Conservation (phyloP, 2,113 vertebrate species). For the Pogonocichla stellata region DNA sequence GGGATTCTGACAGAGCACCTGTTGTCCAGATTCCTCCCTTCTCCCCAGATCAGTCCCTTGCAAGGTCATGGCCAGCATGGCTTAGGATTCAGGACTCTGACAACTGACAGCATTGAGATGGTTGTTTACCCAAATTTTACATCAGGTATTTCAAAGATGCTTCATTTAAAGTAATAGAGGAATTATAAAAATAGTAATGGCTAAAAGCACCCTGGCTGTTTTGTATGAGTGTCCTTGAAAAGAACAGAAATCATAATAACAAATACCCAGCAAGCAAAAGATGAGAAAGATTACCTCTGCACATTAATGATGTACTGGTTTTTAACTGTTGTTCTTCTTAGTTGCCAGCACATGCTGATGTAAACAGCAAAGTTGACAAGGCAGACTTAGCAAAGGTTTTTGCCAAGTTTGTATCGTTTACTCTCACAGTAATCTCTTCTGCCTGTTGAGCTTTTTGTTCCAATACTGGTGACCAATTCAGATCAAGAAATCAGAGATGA, state of each 20-base stretch:
- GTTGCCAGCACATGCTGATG: not conserved
- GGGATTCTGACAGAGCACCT: slow-evolving; percentile 43
- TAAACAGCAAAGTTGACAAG: not conserved
- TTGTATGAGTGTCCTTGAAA: not conserved
- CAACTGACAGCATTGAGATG: rapidly evolving
- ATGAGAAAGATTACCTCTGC: not conserved
- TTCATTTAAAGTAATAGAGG: not conserved
- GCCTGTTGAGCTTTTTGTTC: not conserved
- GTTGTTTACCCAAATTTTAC: not conserved
- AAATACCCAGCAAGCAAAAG: not conserved
- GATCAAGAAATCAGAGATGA: not conserved
- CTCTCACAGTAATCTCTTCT: not conserved
- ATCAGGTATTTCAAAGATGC: not conserved
- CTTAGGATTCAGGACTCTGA: not conserved
- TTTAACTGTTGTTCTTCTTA: not conserved
- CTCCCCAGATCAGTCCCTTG: not conserved
- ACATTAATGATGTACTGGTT: not conserved
- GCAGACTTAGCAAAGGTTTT: not conserved
- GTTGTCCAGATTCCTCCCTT: slow-evolving; percentile 20
- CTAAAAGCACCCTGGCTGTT: not conserved
- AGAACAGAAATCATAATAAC: not conserved
- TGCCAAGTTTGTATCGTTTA: not conserved
- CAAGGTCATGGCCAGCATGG: not conserved
- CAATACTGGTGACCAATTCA: not conserved
- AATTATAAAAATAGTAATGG: not conserved